These are phyloP conservation scores for Archocentrus centrarchus DNA, from an alignment of 2,113 vertebrate genomes.

Conservation along the genomic window DNA sequence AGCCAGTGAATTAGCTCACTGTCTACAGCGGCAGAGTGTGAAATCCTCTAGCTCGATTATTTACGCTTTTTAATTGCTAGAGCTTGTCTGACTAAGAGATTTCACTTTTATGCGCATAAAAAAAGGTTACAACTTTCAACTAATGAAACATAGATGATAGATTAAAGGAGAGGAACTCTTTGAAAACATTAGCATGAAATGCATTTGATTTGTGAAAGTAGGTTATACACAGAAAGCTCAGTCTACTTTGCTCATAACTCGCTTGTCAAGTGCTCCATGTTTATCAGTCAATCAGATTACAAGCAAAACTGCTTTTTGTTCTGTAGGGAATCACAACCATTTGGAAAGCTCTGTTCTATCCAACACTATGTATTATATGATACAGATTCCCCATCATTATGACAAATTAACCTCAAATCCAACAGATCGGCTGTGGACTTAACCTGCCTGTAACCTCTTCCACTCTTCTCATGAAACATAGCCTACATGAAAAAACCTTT, in stretches of 20 bases:
- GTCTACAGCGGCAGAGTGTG: slow-evolving; percentile 80
- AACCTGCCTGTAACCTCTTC: slow-evolving; percentile 29
- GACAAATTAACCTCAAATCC: slow-evolving; percentile 59
- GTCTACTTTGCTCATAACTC: slow-evolving; percentile 61
- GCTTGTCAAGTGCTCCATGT: slow-evolving; percentile 74
- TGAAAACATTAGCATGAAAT: slow-evolving; percentile 77
- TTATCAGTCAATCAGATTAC: slow-evolving; percentile 79
- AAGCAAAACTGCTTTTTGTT: slow-evolving; percentile 69
- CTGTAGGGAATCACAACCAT: slow-evolving; percentile 55
- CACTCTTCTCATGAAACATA: slow-evolving; percentile 46
- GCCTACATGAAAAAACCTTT: slow-evolving; percentile 9
- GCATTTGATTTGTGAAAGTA: slow-evolving; percentile 77
- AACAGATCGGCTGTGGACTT: slow-evolving; percentile 50
- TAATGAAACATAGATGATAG: slow-evolving; percentile 79
- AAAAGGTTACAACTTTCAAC: slow-evolving; percentile 80
- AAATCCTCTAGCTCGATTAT: slow-evolving; percentile 83
- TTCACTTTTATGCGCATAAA: slow-evolving; percentile 76
- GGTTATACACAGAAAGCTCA: slow-evolving; percentile 71
- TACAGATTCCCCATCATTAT: slow-evolving; percentile 47
- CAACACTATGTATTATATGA: slow-evolving; percentile 37
- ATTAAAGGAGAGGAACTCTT: slow-evolving; percentile 77
- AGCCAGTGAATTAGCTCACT: slow-evolving; percentile 83
- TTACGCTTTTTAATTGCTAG: slow-evolving; percentile 83
- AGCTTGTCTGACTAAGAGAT: slow-evolving; percentile 81
- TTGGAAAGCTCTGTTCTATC: slow-evolving; percentile 39